These are phyloP conservation scores for Clarias fuscus DNA, from an alignment of 2,797 vertebrate genomes.

Conservation along the genomic window DNA sequence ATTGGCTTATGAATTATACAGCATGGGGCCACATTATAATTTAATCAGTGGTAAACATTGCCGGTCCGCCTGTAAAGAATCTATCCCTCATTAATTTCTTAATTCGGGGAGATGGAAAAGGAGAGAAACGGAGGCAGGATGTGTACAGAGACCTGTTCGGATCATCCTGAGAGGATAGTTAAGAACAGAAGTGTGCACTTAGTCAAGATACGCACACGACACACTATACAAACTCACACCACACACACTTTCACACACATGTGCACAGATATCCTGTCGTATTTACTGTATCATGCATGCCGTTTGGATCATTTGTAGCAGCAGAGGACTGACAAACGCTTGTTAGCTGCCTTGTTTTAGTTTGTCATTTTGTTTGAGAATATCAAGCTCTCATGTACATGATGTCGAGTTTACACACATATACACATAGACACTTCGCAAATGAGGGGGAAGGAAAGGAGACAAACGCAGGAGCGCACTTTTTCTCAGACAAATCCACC, in stretches of 20 bases:
- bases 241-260: background rate
- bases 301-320: slow-evolving; percentile 46
- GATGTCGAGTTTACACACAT: slow-evolving; percentile 49
- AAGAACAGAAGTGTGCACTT: slow-evolving; percentile 60
- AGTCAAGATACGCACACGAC: slow-evolving; percentile 34
- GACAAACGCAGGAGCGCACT: slow-evolving; percentile 45
- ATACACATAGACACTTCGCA: slow-evolving; percentile 21
- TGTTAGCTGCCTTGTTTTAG: slow-evolving; percentile 54
- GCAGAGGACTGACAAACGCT: slow-evolving; percentile 54
- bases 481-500: slow-evolving; percentile 52
- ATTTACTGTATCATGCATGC: slow-evolving; percentile 10
- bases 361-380: slow-evolving; percentile 58
- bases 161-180: slow-evolving; percentile 66
- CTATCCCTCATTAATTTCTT: slow-evolving; percentile 87
- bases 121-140: slow-evolving; percentile 49
- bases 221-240: background rate
- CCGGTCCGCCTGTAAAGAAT: slow-evolving; percentile 79
- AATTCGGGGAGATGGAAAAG: slow-evolving; percentile 86
- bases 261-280: background rate
- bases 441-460: slow-evolving; percentile 36
- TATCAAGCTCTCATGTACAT: slow-evolving; percentile 55
- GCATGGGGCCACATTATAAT: slow-evolving; percentile 81
- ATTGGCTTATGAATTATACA: slow-evolving; percentile 95
- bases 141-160: slow-evolving; percentile 56
- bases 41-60: slow-evolving; percentile 93